phyloP scores from a whole-genome alignment of 92 coral and sea anemone genomes.

The Micromussa lordhowensis region DNA sequence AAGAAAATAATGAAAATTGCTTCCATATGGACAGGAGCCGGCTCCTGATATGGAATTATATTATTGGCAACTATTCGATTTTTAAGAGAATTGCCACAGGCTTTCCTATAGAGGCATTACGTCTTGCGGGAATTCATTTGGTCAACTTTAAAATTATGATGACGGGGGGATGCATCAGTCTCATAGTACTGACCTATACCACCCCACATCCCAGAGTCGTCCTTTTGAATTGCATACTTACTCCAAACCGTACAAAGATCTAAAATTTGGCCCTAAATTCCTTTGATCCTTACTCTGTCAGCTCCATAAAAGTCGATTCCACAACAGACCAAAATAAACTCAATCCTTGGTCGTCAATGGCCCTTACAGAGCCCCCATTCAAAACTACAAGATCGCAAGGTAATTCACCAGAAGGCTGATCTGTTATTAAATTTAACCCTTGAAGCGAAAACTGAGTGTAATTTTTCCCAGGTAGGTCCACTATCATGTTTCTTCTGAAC shows the following conservation, averaged over 20 bases:
- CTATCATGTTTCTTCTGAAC: not conserved
- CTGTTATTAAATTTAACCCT: not conserved
- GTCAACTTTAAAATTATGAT: no score
- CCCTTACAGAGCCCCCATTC: not conserved
- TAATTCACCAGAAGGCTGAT: not conserved
- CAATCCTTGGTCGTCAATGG: not conserved
- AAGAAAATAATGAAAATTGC: not conserved
- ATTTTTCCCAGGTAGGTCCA: not conserved
- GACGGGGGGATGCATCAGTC: not conserved
- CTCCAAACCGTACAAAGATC: not conserved
- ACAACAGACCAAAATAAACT: not conserved
- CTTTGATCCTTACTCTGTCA: not conserved
- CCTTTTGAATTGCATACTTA: not conserved
- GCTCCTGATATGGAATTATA: no score
- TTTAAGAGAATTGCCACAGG: not conserved
- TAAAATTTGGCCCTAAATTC: not conserved
- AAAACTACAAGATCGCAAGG: not conserved
- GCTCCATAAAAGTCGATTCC: not conserved
- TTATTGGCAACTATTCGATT: not conserved
- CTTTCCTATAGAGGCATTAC: not conserved
- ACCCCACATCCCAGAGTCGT: not conserved
- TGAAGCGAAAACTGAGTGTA: not conserved
- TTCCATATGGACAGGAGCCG: no score
- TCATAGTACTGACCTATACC: not conserved
- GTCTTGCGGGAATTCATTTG: not conserved